These are phyloP conservation scores for Pygocentrus nattereri DNA, from an alignment of 2,797 vertebrate genomes.

Conservation along the genomic window DNA sequence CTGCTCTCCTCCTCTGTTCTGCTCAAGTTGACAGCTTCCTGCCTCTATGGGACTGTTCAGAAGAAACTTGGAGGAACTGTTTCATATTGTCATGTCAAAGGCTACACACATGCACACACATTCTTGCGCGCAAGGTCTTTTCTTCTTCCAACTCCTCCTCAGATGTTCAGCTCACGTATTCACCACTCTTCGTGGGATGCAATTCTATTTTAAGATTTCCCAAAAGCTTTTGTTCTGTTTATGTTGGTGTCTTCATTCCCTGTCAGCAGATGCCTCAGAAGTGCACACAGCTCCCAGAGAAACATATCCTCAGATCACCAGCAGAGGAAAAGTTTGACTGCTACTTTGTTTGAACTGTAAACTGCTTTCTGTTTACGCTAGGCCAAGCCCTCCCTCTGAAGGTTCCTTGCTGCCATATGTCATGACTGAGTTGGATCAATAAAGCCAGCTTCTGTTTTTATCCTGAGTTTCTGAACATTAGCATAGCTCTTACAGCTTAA, in stretches of 20 bases:
- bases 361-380: slow-evolving; percentile 24
- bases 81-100: slow-evolving; percentile 46
- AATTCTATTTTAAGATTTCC: slow-evolving; percentile 58
- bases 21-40: slow-evolving; percentile 32
- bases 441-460: slow-evolving; percentile 11
- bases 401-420: slow-evolving; percentile 18
- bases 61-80: slow-evolving; percentile 28
- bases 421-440: slow-evolving; percentile 16
- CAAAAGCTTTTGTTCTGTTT: slow-evolving; percentile 55
- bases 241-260: slow-evolving; percentile 49
- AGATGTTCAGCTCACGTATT: slow-evolving; percentile 50
- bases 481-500: slow-evolving; percentile 3
- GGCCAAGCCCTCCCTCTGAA: slow-evolving; percentile 31
- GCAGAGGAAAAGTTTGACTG: slow-evolving; percentile 49
- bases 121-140: slow-evolving; percentile 18
- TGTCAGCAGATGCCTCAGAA: slow-evolving; percentile 50
- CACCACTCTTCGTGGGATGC: slow-evolving; percentile 41
- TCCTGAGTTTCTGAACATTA: neutral
- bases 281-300: slow-evolving; percentile 39
- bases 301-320: slow-evolving; percentile 35
- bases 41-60: slow-evolving; percentile 36
- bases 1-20: slow-evolving; percentile 15
- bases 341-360: slow-evolving; percentile 44
- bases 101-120: slow-evolving; percentile 22
- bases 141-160: slow-evolving; percentile 28